Base-by-base conservation (phyloP, 2,797 vertebrate genomes). In the Aotus griseimembra region DNA sequence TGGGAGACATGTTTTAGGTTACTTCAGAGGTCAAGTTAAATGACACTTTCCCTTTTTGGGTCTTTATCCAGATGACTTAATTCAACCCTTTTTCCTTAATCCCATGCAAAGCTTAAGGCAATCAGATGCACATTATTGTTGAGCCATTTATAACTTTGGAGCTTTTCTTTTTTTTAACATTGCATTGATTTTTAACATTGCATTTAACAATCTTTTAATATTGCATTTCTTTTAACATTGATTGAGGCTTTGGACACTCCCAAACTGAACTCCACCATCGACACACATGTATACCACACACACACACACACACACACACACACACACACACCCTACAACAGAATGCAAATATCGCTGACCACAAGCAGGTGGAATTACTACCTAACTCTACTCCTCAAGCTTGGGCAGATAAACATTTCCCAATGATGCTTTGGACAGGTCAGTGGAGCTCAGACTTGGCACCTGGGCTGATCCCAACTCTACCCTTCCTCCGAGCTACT, bases 41-140 rank as follows among this genome's bases (percentile, higher is more conserved):
- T 17, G 39, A 48, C 15, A 72, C 36, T 72, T 48, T 80, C 15
- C 70, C 41, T 76, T 55, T 72, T 44, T 19, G 39, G 48, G 36
- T 88, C 41, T 5, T 76, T 36, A 58, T 72, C 55, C 57, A 87
- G 61, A 17, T 81, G 26, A 44, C 22, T 82, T 88, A 55, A 84
- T 76, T 83, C 81, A 94, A 61, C 33, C n/a, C 58, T 89, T 10
- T 94, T 90, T 80, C 83, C 57, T 90, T 79, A 93, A 76, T 72
- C 30, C 24, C 44, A 10, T 92, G n/a, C 30, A 97, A 75, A 96
- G 64, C 58, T 88, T 46, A 58, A 64, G 30, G 33, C 33, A 86
- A 90, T 86, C 84, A 30, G 76, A 58, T 67, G 10, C 41, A 33
- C 8, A 7, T 90, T n/a, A 77, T 28, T 85, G 9, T 20, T 76